A percentile compares a stretch with the other conserved stretches of the same genome.
Evolutionary conservation across 1,140 invertebrate species (phyloP).

Genomic region (Drosophila tristis): DNA sequence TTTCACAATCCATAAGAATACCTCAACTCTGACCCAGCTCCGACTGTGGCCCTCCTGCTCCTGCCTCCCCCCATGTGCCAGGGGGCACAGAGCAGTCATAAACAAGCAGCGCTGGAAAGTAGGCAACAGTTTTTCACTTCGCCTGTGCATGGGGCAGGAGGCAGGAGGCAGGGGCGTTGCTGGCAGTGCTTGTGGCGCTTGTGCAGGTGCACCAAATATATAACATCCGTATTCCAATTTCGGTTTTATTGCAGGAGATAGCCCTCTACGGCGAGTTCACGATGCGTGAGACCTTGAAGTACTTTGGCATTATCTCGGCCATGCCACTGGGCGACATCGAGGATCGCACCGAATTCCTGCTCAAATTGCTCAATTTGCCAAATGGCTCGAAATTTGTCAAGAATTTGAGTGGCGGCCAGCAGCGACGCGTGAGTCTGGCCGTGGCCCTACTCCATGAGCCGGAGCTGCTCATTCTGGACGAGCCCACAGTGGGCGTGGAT

Average conservation of each 20-base stretch:
- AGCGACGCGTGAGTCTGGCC: conserved; percentile 94
- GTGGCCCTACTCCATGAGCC: conserved; percentile 94
- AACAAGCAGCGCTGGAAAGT: conserved; percentile 25
- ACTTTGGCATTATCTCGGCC: conserved; percentile 95
- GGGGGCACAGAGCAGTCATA: conserved; percentile 13
- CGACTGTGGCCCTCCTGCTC: background rate
- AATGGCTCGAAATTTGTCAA: conserved; percentile 90
- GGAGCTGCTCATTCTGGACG: conserved; percentile 95
- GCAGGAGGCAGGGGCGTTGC: no score
- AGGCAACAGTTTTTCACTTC: conserved; percentile 14
- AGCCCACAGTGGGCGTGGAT: conserved; percentile 98
- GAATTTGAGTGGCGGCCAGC: conserved; percentile 95
- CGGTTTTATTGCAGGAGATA: conserved; percentile 88
- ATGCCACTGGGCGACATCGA: conserved; percentile 91
- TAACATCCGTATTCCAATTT: conserved; percentile 33
- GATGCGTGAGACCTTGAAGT: conserved; percentile 95
- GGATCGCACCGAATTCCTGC: conserved; percentile 91
- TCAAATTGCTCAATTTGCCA: conserved; percentile 90
- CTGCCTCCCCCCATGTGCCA: background rate
- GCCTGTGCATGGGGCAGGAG: background rate
- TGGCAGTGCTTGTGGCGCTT: background rate
- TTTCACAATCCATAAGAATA: conserved; percentile 56
- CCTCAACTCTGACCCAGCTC: conserved; percentile 6
- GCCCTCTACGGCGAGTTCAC: conserved; percentile 96
- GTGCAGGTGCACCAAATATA: conserved; percentile 6